These are phyloP conservation scores for Pholis gunnellus DNA, from an alignment of 2,113 vertebrate species.

Conservation along the genomic window DNA sequence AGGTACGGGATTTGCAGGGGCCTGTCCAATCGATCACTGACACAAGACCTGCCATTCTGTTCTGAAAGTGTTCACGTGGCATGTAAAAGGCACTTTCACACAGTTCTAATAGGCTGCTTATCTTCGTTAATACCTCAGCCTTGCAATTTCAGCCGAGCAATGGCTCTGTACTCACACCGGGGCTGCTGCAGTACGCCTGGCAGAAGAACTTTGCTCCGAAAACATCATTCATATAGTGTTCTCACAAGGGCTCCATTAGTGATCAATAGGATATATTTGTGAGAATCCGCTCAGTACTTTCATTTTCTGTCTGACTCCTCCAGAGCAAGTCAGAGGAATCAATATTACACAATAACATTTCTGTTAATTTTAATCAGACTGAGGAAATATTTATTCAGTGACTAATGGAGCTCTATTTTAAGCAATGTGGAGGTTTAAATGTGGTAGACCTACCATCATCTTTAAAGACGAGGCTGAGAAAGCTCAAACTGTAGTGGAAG, in stretches of 20 bases:
- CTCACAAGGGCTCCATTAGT: constrained; percentile 46
- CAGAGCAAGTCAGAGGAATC: constrained; percentile 36
- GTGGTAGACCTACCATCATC: not conserved
- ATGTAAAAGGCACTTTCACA: constrained; percentile 53
- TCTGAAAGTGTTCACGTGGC: constrained; percentile 37
- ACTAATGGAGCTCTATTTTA: constrained; percentile 48
- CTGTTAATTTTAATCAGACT: constrained; percentile 43
- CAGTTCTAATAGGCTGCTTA: constrained; percentile 44
- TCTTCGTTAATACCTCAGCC: constrained; percentile 39
- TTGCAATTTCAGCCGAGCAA: constrained; percentile 35
- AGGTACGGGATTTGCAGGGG: constrained; percentile 16
- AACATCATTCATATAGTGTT: constrained; percentile 30
- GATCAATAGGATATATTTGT: constrained; percentile 52
- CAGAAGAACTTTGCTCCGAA: constrained; percentile 30
- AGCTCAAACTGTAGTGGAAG: constrained; percentile 36
- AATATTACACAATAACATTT: constrained; percentile 53
- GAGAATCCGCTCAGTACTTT: constrained; percentile 44
- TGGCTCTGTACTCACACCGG: constrained; percentile 9
- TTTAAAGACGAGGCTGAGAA: constrained; percentile 31
- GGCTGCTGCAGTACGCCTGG: not conserved
- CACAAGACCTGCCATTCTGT: constrained; percentile 32
- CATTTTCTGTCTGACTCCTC: constrained; percentile 37
- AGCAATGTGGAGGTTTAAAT: constrained; percentile 33
- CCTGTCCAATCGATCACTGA: constrained; percentile 62
- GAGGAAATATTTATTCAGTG: constrained; percentile 53